Conservation (phyloP, 2,888 invertebrate genomes). For the Epistrophe grossulariae region DNA sequence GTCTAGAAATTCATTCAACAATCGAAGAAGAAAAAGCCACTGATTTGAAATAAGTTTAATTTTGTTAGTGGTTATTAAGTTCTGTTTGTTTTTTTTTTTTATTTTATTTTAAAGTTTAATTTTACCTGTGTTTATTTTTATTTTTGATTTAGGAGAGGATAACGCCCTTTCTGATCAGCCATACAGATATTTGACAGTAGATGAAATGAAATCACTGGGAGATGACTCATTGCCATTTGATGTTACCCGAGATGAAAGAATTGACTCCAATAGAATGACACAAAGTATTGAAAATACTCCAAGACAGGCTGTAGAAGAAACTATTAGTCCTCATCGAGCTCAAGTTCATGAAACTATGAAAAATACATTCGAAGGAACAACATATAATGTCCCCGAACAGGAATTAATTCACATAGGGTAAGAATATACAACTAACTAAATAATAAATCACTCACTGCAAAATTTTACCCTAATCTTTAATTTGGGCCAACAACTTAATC, state of each 20-base stretch:
- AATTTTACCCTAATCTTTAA: too few relatives aligned
- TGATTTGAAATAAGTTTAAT: too few relatives aligned
- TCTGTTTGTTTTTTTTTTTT: too few relatives aligned
- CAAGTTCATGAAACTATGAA: slow-evolving; percentile 84
- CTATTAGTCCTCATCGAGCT: slow-evolving; percentile 87
- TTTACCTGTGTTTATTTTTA: neutral
- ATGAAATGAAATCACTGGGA: slow-evolving; percentile 97
- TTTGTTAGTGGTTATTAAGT: too few relatives aligned
- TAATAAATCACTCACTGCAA: neutral
- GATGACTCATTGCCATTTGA: slow-evolving; percentile 97
- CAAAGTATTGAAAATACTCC: slow-evolving; percentile 84
- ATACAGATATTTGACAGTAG: slow-evolving; percentile 96
- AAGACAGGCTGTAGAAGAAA: slow-evolving; percentile 86
- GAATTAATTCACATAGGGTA: slow-evolving; percentile 62
- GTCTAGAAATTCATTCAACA: too few relatives aligned
- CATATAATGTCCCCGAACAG: slow-evolving; percentile 80
- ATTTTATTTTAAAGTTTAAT: too few relatives aligned
- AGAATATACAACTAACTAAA: neutral
- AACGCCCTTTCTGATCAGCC: slow-evolving; percentile 95
- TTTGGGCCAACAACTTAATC: too few relatives aligned
- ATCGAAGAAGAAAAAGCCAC: too few relatives aligned
- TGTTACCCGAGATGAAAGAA: slow-evolving; percentile 95
- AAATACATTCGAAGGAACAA: slow-evolving; percentile 84
- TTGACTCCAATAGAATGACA: slow-evolving; percentile 88
- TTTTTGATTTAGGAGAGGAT: slow-evolving; percentile 90